A percentile compares a stretch with the other conserved stretches of the same genome.
These are phyloP conservation scores for Crematogaster levior DNA, from an alignment of 2,888 invertebrate genomes.

Conservation along the genomic window DNA sequence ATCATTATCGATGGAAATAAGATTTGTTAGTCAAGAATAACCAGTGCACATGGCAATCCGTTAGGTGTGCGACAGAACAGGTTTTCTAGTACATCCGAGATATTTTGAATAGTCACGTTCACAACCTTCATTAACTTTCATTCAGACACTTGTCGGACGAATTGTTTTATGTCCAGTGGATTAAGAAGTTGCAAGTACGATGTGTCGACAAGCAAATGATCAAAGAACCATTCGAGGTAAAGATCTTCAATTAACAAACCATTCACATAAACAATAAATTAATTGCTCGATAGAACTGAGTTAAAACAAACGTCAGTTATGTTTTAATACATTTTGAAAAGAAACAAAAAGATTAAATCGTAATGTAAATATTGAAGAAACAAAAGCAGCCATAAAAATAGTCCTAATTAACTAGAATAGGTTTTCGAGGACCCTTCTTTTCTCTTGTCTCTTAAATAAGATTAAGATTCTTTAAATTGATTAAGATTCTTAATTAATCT, in stretches of 20 bases:
- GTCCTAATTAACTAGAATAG: not conserved
- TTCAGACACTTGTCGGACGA: slow-evolving; percentile 56
- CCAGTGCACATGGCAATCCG: not conserved
- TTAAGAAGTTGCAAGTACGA: not conserved
- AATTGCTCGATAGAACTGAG: not conserved
- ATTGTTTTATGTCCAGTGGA: slow-evolving; percentile 20
- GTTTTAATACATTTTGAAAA: not conserved
- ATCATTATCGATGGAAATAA: not conserved
- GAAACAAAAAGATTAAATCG: not conserved
- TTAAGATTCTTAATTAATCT: not conserved
- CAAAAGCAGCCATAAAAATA: not conserved
- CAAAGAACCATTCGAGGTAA: not conserved
- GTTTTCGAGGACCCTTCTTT: not conserved
- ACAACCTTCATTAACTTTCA: slow-evolving; percentile 68
- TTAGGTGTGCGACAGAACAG: slow-evolving; percentile 54
- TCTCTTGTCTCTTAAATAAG: not conserved
- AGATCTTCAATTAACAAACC: not conserved
- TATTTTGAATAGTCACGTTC: slow-evolving; percentile 63
- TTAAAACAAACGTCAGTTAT: not conserved
- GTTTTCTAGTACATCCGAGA: slow-evolving; percentile 45
- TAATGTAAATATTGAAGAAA: not conserved
- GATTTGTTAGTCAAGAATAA: slow-evolving; percentile 12
- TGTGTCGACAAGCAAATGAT: not conserved
- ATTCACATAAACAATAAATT: not conserved
- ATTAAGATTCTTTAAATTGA: no score